These are phyloP conservation scores for Polymixis flavicincta DNA, from an alignment of 2,888 invertebrate species.

Conservation along the genomic window DNA sequence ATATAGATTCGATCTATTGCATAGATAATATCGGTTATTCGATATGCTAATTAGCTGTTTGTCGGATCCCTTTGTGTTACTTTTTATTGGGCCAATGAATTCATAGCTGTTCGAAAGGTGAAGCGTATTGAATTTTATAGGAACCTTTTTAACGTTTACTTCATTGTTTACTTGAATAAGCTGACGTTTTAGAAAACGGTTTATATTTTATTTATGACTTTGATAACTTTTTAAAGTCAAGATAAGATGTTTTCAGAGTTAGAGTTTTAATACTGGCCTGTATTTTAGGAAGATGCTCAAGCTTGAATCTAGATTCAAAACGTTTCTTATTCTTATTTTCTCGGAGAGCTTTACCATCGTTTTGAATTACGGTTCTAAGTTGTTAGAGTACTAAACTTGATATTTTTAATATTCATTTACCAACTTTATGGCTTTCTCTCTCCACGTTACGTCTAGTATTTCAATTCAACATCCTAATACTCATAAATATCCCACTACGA, in stretches of 20 bases:
- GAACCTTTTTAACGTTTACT: slow-evolving; percentile 35
- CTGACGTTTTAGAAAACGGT: slow-evolving; percentile 6
- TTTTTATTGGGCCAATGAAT: slow-evolving; percentile 53
- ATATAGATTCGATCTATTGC: slow-evolving; percentile 37
- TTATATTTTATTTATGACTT: slow-evolving; percentile 21
- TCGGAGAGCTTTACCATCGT: neutral
- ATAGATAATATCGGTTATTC: slow-evolving; percentile 41
- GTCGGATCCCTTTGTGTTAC: slow-evolving; percentile 48
- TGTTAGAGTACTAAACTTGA: neutral
- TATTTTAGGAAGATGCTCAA: neutral
- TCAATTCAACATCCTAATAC: slow-evolving; percentile 37
- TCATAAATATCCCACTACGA: slow-evolving; percentile 40
- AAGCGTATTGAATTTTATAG: slow-evolving; percentile 40
- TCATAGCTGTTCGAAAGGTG: slow-evolving; percentile 30
- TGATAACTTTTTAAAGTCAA: neutral
- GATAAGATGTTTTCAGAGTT: neutral
- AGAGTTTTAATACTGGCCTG: neutral
- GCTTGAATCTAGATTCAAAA: neutral
- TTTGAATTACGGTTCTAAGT: neutral
- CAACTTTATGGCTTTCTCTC: slow-evolving; percentile 35
- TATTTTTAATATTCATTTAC: neutral
- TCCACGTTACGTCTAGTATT: slow-evolving; percentile 35
- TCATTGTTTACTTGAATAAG: slow-evolving; percentile 29
- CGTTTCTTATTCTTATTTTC: neutral
- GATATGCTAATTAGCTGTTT: slow-evolving; percentile 49